A percentile compares a stretch with the other conserved stretches of the same genome.
phyloP scores from a whole-genome alignment of 1,140 invertebrate genomes.

The Drosophila grimshawi region DNA sequence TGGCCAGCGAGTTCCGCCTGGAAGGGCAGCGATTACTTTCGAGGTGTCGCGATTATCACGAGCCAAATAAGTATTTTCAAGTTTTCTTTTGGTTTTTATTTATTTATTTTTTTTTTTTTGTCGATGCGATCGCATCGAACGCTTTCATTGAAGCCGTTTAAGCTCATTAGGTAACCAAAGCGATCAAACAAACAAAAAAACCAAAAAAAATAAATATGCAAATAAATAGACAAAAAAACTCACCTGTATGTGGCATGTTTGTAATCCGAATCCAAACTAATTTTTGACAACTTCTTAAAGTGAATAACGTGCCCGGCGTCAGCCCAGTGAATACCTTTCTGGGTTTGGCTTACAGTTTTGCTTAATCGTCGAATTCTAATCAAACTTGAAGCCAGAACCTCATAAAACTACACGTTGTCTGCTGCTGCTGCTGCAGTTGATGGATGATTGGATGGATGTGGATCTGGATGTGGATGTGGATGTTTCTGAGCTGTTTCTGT shows the following conservation, averaged over 20 bases:
- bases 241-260: slow-evolving; percentile 77
- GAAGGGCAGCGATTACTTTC: slow-evolving; percentile 18
- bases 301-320: slow-evolving; percentile 46
- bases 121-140: slow-evolving; percentile 43
- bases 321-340: slow-evolving; percentile 59
- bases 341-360: slow-evolving; percentile 36
- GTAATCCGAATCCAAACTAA: slow-evolving; percentile 30
- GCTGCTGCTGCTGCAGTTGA: slow-evolving; percentile 43
- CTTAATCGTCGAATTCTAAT: slow-evolving; percentile 77
- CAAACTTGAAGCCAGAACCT: slow-evolving; percentile 71
- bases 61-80: slow-evolving; percentile 20
- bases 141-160: slow-evolving; percentile 51
- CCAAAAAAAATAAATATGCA: not conserved
- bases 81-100: slow-evolving; percentile 27
- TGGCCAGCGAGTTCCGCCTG: not conserved
- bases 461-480: too few relatives aligned
- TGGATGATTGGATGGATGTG: slow-evolving; percentile 9
- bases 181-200: not conserved
- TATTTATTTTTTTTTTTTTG: not conserved
- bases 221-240: slow-evolving; percentile 26
- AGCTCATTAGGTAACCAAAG: slow-evolving; percentile 60
- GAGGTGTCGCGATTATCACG: slow-evolving; percentile 10
- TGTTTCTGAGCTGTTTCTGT: slow-evolving; percentile 1
- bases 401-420: slow-evolving; percentile 63
- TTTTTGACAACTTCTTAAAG: slow-evolving; percentile 61